These are phyloP conservation scores for Neotoxoptera formosana DNA, from an alignment of 1,140 invertebrate species.

Conservation along the genomic window DNA sequence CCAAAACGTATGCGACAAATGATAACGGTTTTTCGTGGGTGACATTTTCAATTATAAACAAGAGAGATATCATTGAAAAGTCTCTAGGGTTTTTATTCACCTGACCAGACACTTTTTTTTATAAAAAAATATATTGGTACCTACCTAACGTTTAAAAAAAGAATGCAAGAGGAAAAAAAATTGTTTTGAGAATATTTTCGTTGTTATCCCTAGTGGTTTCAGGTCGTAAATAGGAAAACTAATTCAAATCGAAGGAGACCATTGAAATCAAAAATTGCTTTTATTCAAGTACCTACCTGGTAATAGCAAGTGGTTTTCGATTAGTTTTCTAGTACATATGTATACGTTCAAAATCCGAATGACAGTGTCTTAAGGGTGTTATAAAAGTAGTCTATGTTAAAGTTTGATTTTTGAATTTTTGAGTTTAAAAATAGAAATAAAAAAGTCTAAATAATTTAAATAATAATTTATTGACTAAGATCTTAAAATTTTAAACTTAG, in stretches of 20 bases:
- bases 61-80: conserved; percentile 23
- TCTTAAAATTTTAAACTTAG: not conserved
- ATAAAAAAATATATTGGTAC: conserved; percentile 15
- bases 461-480: not conserved
- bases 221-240: conserved; percentile 38
- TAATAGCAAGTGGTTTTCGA: conserved; percentile 16
- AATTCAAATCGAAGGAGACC: not conserved
- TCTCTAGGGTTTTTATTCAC: conserved; percentile 52
- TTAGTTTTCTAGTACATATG: not conserved
- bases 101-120: conserved; percentile 45
- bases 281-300: not conserved
- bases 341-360: not conserved
- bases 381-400: not conserved
- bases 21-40: conserved; percentile 40
- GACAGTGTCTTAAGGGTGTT: not conserved
- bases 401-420: not conserved
- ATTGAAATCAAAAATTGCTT: conserved; percentile 44
- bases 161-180: not conserved
- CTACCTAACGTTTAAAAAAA: conserved; percentile 18
- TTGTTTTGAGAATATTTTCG: not conserved
- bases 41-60: conserved; percentile 53
- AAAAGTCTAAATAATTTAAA: not conserved
- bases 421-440: not conserved
- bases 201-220: not conserved
- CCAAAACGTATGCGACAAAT: conserved; percentile 24